phyloP scores from a whole-genome alignment of 30 jellyfish, hydroid and myxozoan genomes.

The Pseudorhiza aurosa region DNA sequence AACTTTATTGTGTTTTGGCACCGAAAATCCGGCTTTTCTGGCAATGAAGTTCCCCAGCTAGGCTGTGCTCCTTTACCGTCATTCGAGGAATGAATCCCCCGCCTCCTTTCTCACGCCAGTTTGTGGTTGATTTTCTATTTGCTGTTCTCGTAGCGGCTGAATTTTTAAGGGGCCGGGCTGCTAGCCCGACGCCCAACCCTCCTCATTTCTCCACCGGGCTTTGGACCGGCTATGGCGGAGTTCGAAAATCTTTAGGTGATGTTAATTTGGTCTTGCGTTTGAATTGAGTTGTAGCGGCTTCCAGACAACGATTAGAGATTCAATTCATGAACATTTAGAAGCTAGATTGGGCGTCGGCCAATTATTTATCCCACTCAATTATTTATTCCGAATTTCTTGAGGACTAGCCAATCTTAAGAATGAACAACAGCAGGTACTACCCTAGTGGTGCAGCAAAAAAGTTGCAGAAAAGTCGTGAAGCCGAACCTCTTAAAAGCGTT shows the following conservation, averaged over 20 bases:
- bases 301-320: too few species aligned
- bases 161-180: not conserved
- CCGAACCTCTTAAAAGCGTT: not conserved
- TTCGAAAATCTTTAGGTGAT: too few species aligned
- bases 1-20: not conserved
- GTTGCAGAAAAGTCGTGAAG: conserved; percentile 5
- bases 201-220: too few species aligned
- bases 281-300: too few species aligned
- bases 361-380: too few species aligned
- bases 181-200: conserved; percentile 1
- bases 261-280: too few species aligned
- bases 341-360: too few species aligned
- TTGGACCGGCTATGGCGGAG: too few species aligned
- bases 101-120: not conserved
- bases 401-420: too few species aligned
- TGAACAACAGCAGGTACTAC: not conserved
- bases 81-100: not conserved
- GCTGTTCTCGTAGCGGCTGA: not conserved
- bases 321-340: too few species aligned
- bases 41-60: not conserved
- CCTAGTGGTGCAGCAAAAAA: conserved; percentile 8
- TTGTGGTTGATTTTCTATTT: not conserved
- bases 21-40: not conserved
- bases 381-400: too few species aligned
- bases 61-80: not conserved